phyloP scores from a whole-genome alignment of 2,113 vertebrate genomes.

The Coptodon rendalli region DNA sequence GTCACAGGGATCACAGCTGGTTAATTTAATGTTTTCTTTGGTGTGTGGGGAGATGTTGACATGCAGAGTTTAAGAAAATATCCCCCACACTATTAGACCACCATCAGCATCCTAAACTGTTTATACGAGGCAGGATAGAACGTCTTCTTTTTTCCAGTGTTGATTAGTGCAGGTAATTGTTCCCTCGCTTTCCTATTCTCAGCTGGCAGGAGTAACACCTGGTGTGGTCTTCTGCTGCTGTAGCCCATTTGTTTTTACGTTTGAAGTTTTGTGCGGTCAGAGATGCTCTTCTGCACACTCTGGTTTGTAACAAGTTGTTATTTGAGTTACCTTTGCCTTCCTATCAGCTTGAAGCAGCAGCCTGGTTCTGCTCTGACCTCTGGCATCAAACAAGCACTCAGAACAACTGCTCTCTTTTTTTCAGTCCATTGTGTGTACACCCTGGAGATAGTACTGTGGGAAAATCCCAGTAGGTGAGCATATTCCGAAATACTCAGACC shows the following conservation, averaged over 20 bases:
- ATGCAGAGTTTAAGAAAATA: neutral
- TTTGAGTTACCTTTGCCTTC: neutral
- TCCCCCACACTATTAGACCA: neutral
- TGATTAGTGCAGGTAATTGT: neutral
- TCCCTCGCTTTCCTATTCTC: neutral
- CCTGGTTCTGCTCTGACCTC: neutral
- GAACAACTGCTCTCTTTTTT: neutral
- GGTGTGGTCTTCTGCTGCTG: neutral
- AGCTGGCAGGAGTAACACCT: neutral
- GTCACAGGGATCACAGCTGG: neutral
- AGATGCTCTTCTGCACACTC: neutral
- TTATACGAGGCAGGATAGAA: neutral
- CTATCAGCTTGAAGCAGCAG: neutral
- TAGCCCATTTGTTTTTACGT: neutral
- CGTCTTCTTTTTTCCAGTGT: fast-evolving
- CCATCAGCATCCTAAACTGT: neutral
- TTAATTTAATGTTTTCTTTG: neutral
- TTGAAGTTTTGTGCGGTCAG: fast-evolving
- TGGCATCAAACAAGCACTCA: neutral
- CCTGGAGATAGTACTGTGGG: neutral
- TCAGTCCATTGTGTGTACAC: neutral
- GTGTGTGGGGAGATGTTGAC: neutral
- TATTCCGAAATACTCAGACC: neutral
- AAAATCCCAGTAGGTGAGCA: neutral
- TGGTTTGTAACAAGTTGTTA: neutral